Evolutionary conservation across 2,888 invertebrate species (phyloP).

Genomic region (Onthophagus sagittarius): DNA sequence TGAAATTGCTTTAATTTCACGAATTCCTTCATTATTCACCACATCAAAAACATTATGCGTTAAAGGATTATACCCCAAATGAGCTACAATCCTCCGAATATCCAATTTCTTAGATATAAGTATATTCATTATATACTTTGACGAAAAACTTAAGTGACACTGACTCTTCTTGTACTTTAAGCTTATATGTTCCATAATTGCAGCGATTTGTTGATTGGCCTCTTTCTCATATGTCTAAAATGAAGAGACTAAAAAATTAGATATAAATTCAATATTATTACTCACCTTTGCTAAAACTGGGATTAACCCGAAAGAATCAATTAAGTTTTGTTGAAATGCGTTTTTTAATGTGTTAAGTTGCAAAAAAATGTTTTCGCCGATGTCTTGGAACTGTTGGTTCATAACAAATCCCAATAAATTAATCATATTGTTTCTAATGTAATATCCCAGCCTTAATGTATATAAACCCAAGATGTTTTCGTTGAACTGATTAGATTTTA

Average conservation of each 20-base stretch:
- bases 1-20: background rate
- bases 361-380: background rate
- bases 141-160: background rate
- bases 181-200: background rate
- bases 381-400: background rate
- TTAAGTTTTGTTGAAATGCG: background rate
- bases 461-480: slow-evolving; percentile 1
- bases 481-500: background rate
- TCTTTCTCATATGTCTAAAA: background rate
- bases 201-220: background rate
- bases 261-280: too few species aligned
- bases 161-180: background rate
- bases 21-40: background rate
- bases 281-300: background rate
- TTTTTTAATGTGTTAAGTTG: background rate
- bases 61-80: background rate
- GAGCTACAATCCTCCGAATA: background rate
- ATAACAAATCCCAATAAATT: slow-evolving; percentile 4
- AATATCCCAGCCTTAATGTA: background rate
- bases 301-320: slow-evolving; percentile 3
- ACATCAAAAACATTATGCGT: background rate
- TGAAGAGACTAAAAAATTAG: too few species aligned
- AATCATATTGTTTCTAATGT: slow-evolving; percentile 4
- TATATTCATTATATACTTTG: background rate
- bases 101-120: background rate